Percentiles rank a stretch among this genome's conserved stretches.
These are phyloP conservation scores for Ormia ochracea DNA, from an alignment of 2,888 invertebrate species.

Conservation along the genomic window DNA sequence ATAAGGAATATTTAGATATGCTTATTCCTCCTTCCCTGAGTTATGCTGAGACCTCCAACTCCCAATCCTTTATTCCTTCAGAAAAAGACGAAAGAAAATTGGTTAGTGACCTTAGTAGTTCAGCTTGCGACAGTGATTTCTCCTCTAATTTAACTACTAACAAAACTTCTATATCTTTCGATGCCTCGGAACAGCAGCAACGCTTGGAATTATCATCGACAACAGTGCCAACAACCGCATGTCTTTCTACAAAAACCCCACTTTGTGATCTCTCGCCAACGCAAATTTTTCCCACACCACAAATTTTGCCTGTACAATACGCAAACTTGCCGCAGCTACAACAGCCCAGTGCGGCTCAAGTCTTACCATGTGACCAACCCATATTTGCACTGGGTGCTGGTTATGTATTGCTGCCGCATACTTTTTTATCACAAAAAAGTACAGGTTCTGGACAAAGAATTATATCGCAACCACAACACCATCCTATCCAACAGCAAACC, in stretches of 20 bases:
- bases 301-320: conserved; percentile 77
- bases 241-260: conserved; percentile 55
- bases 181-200: conserved; percentile 65
- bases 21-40: conserved; percentile 67
- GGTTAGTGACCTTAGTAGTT: conserved; percentile 62
- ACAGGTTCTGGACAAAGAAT: conserved; percentile 30
- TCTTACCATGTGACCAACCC: conserved; percentile 61
- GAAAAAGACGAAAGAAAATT: conserved; percentile 33
- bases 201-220: conserved; percentile 57
- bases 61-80: neutral
- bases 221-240: conserved; percentile 44
- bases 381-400: conserved; percentile 68
- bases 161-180: conserved; percentile 62
- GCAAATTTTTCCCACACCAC: conserved; percentile 76
- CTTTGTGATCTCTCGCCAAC: conserved; percentile 70
- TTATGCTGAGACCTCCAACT: neutral
- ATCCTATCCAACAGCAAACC: conserved; percentile 62
- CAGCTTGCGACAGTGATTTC: conserved; percentile 62
- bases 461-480: conserved; percentile 61
- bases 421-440: conserved; percentile 50
- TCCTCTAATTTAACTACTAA: conserved; percentile 63
- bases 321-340: conserved; percentile 76
- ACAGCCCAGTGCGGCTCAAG: conserved; percentile 70
- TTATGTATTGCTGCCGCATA: conserved; percentile 69
- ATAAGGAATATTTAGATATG: conserved; percentile 69